Evolutionary conservation across 2,888 invertebrate species (phyloP).

Genomic region (Tupiocoris notatus): DNA sequence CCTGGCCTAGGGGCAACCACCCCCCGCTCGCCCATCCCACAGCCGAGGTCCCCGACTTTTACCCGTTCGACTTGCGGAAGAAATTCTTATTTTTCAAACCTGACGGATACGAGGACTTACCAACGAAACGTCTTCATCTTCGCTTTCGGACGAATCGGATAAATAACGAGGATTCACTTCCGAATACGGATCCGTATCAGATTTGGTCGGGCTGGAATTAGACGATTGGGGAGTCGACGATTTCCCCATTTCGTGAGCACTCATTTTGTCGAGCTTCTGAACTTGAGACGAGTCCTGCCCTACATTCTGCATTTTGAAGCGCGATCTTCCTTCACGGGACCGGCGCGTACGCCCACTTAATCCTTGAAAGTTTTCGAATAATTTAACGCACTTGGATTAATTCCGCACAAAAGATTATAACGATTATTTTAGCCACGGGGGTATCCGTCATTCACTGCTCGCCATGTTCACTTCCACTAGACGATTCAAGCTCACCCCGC

Average conservation of each 20-base stretch:
- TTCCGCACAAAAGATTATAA: neutral
- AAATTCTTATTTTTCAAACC: neutral
- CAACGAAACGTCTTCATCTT: conserved; percentile 95
- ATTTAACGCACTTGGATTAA: neutral
- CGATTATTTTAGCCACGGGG: conserved; percentile 44
- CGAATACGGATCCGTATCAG: conserved; percentile 83
- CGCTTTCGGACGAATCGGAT: conserved; percentile 92
- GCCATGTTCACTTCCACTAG: conserved; percentile 50
- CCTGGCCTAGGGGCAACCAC: conserved; percentile 9
- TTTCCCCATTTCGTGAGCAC: conserved; percentile 59
- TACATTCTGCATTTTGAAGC: conserved; percentile 82
- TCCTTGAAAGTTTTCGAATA: neutral
- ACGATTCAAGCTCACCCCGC: conserved; percentile 45
- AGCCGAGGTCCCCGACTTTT: neutral
- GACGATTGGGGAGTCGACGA: conserved; percentile 77
- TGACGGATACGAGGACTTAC: conserved; percentile 59
- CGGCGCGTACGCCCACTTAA: neutral
- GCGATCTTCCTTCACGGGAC: neutral
- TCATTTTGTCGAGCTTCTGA: conserved; percentile 78
- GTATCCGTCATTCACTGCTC: conserved; percentile 56
- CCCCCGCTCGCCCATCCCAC: conserved; percentile 7
- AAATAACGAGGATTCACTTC: conserved; percentile 82
- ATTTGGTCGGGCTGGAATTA: conserved; percentile 78
- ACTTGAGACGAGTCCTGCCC: conserved; percentile 75
- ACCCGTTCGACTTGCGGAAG: too few species aligned